Percentiles rank a stretch among this genome's conserved stretches.
phyloP scores from a whole-genome alignment of 64 coral and sea anemone genomes.

The Montipora efflorescens region DNA sequence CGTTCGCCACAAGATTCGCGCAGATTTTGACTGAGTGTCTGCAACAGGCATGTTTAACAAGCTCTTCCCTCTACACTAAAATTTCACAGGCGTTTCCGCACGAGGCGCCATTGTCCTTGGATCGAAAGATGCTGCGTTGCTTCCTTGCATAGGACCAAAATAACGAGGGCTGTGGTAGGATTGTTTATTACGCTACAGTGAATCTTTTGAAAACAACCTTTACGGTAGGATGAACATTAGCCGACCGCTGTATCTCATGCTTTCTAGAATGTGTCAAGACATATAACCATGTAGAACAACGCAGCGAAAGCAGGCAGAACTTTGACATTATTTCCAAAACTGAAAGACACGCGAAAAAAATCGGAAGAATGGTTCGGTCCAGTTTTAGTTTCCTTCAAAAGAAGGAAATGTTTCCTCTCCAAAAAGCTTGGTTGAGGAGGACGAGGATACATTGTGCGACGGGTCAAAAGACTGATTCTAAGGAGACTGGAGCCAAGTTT shows the following conservation, averaged over 20 bases:
- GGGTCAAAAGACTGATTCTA: too few relatives aligned
- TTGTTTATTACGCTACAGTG: constrained; percentile 48
- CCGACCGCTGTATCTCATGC: neutral
- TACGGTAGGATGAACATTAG: neutral
- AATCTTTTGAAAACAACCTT: neutral
- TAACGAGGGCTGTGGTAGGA: neutral
- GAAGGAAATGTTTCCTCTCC: too few relatives aligned
- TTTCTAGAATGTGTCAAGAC: neutral
- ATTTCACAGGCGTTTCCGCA: neutral
- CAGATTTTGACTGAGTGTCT: neutral
- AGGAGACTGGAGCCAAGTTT: too few relatives aligned
- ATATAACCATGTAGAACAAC: neutral
- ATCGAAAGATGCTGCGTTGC: neutral
- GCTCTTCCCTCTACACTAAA: neutral
- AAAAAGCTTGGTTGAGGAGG: too few relatives aligned
- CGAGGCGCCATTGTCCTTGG: constrained; percentile 32
- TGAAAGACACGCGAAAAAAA: neutral
- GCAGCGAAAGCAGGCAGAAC: neutral
- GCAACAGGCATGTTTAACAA: constrained; percentile 11
- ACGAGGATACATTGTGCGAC: too few relatives aligned
- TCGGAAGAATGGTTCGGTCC: too few relatives aligned
- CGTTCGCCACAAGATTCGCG: constrained; percentile 17
- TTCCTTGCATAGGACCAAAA: neutral
- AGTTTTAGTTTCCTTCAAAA: too few relatives aligned
- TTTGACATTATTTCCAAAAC: neutral